Evolutionary conservation across 2,797 vertebrate species (phyloP), one percentile per base, ranked within the genome.

Genomic region (Numenius phaeopus): DNA sequence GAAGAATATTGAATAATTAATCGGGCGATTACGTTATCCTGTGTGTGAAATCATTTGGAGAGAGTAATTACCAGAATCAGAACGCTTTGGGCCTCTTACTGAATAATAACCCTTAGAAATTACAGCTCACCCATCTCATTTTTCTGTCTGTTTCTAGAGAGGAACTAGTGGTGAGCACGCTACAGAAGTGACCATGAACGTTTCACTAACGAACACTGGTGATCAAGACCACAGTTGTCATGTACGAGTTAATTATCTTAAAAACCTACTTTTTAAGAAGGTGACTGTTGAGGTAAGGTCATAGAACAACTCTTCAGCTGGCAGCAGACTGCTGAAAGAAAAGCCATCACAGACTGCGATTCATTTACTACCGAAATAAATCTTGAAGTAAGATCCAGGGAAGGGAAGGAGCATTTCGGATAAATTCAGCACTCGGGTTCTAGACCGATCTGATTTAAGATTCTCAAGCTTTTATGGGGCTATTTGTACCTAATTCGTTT

Each of bases 181-280:
- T 32, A 93, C 98, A 75, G 96, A 97, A 59, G 40, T 98, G 88
- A 96, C 76, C 49, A 80, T 95, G 94, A 88, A 44, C 13, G 94
- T 98, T 59, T 67, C 47, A 47, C 88, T 99, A 37, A 94, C 1
- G 3, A 99, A 98, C 91, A 52, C 30, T 3, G 98, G 98, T 39
- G 97, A 97, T 57, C 89, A 85, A 97, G 97, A 49, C 47, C 23
- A 49, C 47, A 14, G 47, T 49, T 24, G 47, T 49, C 47, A 49
- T 14, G 47, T 49, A 49, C 47, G 23, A 49, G 47, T 49, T 49
- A 49, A 34, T 81, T 98, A 98, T 72, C 98, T 98, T 65, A 87
- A 93, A 79, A 96, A 94, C 44, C 92, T 98, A 13, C 93, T 69
- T 29, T 97, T 98, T 40, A 98, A 96, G 83, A 89, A 87, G 83